Base-by-base conservation (phyloP, 1,140 invertebrate genomes). In the Aplysia californica region DNA sequence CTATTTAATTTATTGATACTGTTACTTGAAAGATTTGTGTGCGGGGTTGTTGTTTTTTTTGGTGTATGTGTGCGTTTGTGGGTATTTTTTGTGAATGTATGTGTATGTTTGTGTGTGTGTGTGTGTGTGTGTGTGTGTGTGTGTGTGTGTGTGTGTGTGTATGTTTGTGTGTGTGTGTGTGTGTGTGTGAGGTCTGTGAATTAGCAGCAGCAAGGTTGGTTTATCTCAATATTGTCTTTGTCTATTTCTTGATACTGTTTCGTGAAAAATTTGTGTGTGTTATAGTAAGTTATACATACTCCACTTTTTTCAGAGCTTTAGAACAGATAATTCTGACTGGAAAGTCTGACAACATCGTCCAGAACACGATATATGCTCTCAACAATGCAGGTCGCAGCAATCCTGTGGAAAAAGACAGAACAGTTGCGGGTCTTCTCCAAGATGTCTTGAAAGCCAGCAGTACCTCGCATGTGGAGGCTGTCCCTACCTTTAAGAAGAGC, bases 261-360 rank as follows among this genome's bases (percentile, higher is more conserved):
- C 10, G 6, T 50, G 44, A 50, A 50, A 10, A 50, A 10, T 66
- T 26, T 66, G 64, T 66, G 26, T 23, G 64, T 66, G 33, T 35
- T 26, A 29, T 5, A 31, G 33, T 66, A 66, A 29, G 36, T 29
- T 33, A 50, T 15, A 44, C 1, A 1, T 50, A 50, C 5, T 66
- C 23, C 35, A 6, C n/a, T 50, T 61, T 26, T 61, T 73, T 23
- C 77, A 87, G 86, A 72, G 64, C 86, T 23, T 77, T 86, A 23
- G 86, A 87, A 61, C 78, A 84, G 50, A 84, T 79, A 35, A 86
- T 87, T 50, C 72, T 87, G 33, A 75, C 84, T 77, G 85, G 83
- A 29, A 39, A 76, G 2, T 69, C 50, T 18, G 64, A 55, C 2
- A 64, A 82, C 38, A 81, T 59, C 20, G 26, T 87, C 20, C 73